phyloP scores from a whole-genome alignment of 2,888 invertebrate species.

The Lochmaea crataegi region DNA sequence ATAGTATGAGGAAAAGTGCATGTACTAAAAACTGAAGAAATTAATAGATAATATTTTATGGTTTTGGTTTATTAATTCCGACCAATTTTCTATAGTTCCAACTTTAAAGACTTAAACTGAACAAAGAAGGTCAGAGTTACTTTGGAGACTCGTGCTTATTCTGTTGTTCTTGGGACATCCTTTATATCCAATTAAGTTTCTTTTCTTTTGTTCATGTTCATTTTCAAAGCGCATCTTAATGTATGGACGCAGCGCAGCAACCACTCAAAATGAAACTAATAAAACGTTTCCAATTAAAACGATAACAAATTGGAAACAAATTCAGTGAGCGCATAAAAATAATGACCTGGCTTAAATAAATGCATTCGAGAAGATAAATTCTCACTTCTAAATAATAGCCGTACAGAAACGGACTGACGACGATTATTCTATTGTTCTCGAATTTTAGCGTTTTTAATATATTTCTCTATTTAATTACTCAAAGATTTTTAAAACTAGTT shows the following conservation, averaged over 20 bases:
- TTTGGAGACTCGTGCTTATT: not conserved
- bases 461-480: too few species aligned
- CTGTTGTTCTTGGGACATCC: not conserved
- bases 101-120: too few species aligned
- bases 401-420: constrained; percentile 1
- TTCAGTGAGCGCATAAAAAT: constrained; percentile 27
- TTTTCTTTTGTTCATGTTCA: not conserved
- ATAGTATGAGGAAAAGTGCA: too few species aligned
- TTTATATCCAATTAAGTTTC: not conserved
- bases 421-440: not conserved
- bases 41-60: too few species aligned
- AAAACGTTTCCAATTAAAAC: constrained; percentile 31
- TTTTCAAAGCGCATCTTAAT: not conserved
- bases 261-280: constrained; percentile 20
- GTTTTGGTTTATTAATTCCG: too few species aligned
- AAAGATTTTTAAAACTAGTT: too few species aligned
- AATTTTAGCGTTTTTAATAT: not conserved
- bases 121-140: not conserved
- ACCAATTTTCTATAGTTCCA: too few species aligned
- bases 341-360: constrained; percentile 23
- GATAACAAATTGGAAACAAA: constrained; percentile 30
- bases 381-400: constrained; percentile 21
- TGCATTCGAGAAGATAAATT: constrained; percentile 21
- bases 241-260: not conserved
- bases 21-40: too few species aligned